Percentiles rank a stretch among this genome's conserved stretches.
These are phyloP conservation scores for Ophion costatus DNA, from an alignment of 2,888 invertebrate genomes.

Conservation along the genomic window DNA sequence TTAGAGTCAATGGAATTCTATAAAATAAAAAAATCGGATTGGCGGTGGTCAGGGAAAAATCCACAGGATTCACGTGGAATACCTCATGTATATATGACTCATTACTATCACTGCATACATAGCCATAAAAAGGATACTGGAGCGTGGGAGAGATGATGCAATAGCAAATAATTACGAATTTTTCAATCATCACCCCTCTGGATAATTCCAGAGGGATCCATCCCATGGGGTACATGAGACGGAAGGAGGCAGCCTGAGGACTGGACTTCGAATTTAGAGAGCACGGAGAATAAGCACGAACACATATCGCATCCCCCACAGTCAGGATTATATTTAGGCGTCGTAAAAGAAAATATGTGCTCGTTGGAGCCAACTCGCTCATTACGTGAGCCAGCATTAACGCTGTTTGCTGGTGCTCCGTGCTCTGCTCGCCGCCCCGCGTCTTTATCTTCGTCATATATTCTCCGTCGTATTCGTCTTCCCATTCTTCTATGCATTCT, in stretches of 20 bases:
- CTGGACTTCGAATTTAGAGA: slow-evolving; percentile 9
- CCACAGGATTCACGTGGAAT: no score
- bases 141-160: not conserved
- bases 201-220: slow-evolving; percentile 37
- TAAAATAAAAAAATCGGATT: no score
- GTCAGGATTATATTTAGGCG: slow-evolving; percentile 83
- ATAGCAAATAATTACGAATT: slow-evolving; percentile 12
- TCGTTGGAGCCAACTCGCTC: slow-evolving; percentile 82
- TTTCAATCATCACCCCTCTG: slow-evolving; percentile 27
- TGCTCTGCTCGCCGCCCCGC: not conserved
- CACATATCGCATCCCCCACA: slow-evolving; percentile 67
- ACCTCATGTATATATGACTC: no score
- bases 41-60: no score
- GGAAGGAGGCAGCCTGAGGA: not conserved
- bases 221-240: not conserved
- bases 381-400: slow-evolving; percentile 82
- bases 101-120: no score
- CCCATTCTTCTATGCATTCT: slow-evolving; percentile 27
- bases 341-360: slow-evolving; percentile 83
- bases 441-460: slow-evolving; percentile 34
- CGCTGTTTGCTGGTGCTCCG: slow-evolving; percentile 68
- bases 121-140: no score
- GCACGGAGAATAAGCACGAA: slow-evolving; percentile 38
- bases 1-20: no score
- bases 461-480: slow-evolving; percentile 30